Evolutionary conservation across 2,797 vertebrate genomes (phyloP).

Genomic region (Ateles fusciceps): DNA sequence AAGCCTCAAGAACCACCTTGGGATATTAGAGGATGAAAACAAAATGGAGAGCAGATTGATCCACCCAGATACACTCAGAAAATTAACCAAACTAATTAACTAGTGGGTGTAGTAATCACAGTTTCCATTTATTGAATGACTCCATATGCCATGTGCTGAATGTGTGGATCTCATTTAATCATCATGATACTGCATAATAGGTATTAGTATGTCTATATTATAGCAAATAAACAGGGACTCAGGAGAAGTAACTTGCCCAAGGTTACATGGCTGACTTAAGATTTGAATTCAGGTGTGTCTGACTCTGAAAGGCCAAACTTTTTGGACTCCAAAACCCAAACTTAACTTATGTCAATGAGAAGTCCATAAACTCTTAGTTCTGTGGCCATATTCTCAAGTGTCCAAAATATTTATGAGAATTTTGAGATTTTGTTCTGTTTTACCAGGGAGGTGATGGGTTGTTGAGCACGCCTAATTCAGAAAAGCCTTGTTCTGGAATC

Average conservation of each 20-base stretch:
- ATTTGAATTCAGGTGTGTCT: background rate
- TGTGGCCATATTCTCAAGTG: background rate
- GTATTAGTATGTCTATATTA: background rate
- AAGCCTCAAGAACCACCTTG: background rate
- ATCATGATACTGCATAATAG: background rate
- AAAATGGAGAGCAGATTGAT: constrained; percentile 7
- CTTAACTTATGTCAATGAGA: background rate
- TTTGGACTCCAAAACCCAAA: constrained; percentile 8
- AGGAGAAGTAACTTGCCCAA: constrained; percentile 9
- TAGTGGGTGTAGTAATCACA: background rate
- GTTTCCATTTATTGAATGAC: constrained; percentile 28
- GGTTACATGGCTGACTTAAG: background rate
- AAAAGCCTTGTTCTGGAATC: background rate
- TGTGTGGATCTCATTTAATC: constrained; percentile 27
- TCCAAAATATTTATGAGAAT: background rate
- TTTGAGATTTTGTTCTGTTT: background rate
- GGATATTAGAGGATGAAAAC: background rate
- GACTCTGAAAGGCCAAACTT: background rate
- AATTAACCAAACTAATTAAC: constrained; percentile 46
- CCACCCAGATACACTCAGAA: background rate
- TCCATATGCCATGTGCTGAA: background rate
- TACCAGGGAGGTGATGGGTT: background rate
- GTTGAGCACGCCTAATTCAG: background rate
- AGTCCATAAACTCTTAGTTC: background rate
- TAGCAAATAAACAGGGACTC: constrained; percentile 1